phyloP scores from a whole-genome alignment of 2,888 invertebrate genomes.

The Macaria liturata region DNA sequence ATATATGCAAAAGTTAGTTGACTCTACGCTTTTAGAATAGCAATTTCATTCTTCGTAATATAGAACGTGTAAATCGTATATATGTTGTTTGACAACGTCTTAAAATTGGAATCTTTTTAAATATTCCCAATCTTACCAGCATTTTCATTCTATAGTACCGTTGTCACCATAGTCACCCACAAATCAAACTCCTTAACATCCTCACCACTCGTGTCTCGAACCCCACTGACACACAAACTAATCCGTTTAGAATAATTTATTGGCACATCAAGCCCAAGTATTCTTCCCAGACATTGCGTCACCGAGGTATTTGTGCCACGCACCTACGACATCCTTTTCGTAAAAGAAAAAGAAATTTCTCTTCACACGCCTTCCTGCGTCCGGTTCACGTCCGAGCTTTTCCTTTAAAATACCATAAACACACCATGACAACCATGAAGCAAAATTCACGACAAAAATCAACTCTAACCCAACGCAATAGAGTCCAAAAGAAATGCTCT shows the following conservation, averaged over 20 bases:
- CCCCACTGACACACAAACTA: slow-evolving; percentile 5
- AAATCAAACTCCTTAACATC: too few species aligned
- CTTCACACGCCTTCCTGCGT: slow-evolving; percentile 71
- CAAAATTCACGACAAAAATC: slow-evolving; percentile 23
- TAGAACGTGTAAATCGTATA: too few species aligned
- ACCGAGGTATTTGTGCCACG: slow-evolving; percentile 61
- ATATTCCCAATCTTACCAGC: too few species aligned
- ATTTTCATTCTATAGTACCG: too few species aligned
- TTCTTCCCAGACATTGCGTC: slow-evolving; percentile 35
- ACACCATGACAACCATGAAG: slow-evolving; percentile 21
- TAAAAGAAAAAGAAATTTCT: slow-evolving; percentile 70
- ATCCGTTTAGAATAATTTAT: slow-evolving; percentile 16
- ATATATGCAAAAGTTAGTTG: too few species aligned
- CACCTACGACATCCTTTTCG: slow-evolving; percentile 70
- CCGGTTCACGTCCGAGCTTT: slow-evolving; percentile 76
- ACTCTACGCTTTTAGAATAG: too few species aligned
- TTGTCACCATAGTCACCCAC: too few species aligned
- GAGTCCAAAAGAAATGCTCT: slow-evolving; percentile 33
- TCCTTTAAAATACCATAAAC: slow-evolving; percentile 62
- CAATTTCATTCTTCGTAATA: too few species aligned
- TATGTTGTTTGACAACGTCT: too few species aligned
- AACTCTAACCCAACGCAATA: slow-evolving; percentile 34
- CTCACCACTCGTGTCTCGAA: too few species aligned
- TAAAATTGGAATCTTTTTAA: too few species aligned
- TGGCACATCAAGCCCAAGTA: slow-evolving; percentile 15